Base-by-base conservation (phyloP, 2,797 vertebrate species). In the Microctenopoma stevenorrisi region DNA sequence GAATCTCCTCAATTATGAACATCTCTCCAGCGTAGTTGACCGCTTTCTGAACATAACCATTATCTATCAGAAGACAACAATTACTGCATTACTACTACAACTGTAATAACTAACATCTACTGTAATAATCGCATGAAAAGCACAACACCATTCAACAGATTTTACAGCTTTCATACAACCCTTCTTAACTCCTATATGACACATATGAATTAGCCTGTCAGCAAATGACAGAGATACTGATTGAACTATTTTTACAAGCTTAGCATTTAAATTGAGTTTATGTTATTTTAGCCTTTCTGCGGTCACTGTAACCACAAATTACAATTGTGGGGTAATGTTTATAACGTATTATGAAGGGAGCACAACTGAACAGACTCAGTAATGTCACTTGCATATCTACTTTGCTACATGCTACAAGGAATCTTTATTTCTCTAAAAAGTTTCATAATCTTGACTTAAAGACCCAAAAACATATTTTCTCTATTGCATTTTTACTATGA, bases 1-100 rank as follows among this genome's bases (percentile, higher is more conserved):
- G 93, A 43, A 94, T 78, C 85, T 95, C 94, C 65, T 95, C 95
- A 46, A 95, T 93, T 73, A 94, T 91, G 80, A 95, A 90, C 89
- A 93, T 93, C 66, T 95, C 92, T 56, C 91, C 91, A 0, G 35
- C 84, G 3, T 93, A 94, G 64, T 86, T 94, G 30, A 95, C 90
- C 13, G 94, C 93, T 71, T 96, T 95, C 82, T 95, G 94, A 72
- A 96, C 59, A 64, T 83, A 94, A 40, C 95, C 94, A 1, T 93
- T 94, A 74, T 93, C 95, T 96, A 64, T 49, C 14, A 37, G 46
- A 43, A 78, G 6, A 76, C 47, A 35, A 7, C 4, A 22, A 35
- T 48, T 4, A 11, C 46, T 48, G 46, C 5, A 42, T 13, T 42
- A 15, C 40, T 42, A 14, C 40, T 42, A 15, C 13, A 15, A 42